Evolutionary conservation across 2,888 invertebrate species (phyloP), one percentile per base, ranked within the genome.

Genomic region (Agrochola macilenta): DNA sequence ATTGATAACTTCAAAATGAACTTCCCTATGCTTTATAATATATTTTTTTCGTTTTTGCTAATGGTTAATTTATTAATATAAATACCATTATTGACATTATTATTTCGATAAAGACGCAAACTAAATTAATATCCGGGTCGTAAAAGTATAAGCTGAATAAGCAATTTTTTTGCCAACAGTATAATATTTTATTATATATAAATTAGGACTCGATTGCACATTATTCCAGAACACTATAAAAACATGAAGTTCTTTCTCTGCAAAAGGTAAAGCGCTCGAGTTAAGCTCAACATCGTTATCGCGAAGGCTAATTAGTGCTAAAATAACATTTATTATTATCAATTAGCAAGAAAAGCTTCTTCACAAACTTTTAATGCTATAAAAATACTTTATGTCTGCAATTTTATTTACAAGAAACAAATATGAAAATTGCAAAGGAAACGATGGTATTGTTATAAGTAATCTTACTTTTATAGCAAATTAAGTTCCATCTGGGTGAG

Each of bases 251-350:
- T 52, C 49, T 39, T 76, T 70, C 52, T 52, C 43, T 68, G 73
- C 69, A 66, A 70, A 76, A 81, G 71, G 73, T 76, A 73, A 30
- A 74, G 26, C 43, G 46, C 52, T 73, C 54, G 54, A 76, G 68
- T 74, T 49, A 73, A 79, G 64, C 74, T 73, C 54, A 69, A 73
- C 78, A 64, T 84, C 78, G 78, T 82, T 82, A 84, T 78, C 76
- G 63, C 30, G 26, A 66, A 71, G 46, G 71, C 80, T 78, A 84
- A 84, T 86, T 84, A 80, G 71, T 78, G 72, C 63, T 73, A 68
- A 76, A 84, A 78, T 81, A 84, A 72, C 72, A 82, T 76, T 81
- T 76, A 77, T 72, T 77, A 74, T 64, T 77, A 74, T 68, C 81
- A 77, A 84, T 79, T 81, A 84, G 61, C 60, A 49, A 84, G 76